Evolutionary conservation across 2,113 vertebrate genomes (phyloP), one percentile per base, ranked within the genome.

Genomic region (Rhagologus leucostigma): DNA sequence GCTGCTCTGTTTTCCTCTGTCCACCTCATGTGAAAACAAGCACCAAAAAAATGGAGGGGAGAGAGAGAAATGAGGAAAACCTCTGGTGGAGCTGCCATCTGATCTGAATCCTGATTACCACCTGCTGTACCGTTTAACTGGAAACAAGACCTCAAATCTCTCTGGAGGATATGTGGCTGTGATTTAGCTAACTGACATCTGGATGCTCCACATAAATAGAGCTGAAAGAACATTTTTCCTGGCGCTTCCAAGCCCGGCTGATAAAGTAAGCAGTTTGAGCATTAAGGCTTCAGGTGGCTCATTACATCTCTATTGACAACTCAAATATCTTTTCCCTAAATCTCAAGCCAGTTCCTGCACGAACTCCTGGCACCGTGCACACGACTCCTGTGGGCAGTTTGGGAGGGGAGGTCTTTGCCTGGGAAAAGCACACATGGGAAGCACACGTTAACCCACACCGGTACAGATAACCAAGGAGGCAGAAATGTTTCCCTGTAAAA

Each of bases 271-370:
- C 69, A 79, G 44, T 95, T 59, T 84, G 93, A 92, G 65, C 78
- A 71, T 82, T 90, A 89, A 89, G 92, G 85, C 41, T 97, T 97
- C 95, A 95, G 81, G 93, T 95, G 93, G 59, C 90, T 97, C 93
- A 59, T 96, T 96, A 93, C 37, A 83, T 67, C 85, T 93, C 83
- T 87, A 78, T 82, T 97, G 96, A 94, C 74, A 97, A 85, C 65
- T 71, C 80, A 88, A 90, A 93, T 42, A 35, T 41, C 82, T 94
- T 74, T 11, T 79, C 60, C 52, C 49, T 12, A 74, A 67, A 93
- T 68, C 75, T 95, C 65, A 55, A 90, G 50, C 8, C 49, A 86
- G 59, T 16, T 80, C 71, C 84, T 89, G 64, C 77, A 63, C 69
- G 57, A 73, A 69, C 32, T 60, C 22, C 27, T 57, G 47, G 39